Evolutionary conservation across 2,113 vertebrate genomes (phyloP), one percentile per base, ranked within the genome.

Genomic region (Ancistrus triradiatus): DNA sequence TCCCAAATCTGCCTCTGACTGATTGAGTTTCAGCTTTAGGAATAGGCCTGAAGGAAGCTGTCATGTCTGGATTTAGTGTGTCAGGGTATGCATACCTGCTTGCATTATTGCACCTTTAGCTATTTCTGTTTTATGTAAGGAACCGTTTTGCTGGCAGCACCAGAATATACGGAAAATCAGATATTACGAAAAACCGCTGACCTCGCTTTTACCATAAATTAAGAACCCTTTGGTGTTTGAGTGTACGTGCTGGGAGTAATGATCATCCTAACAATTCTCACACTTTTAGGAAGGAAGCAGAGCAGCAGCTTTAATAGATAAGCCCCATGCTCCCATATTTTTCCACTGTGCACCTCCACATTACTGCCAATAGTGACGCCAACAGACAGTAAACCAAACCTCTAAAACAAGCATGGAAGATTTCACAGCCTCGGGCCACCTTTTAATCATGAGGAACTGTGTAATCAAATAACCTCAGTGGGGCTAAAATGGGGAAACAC

Each of bases 401-500:
- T 33, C 27, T 18, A 33, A 63, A 63, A 47, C 11, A 33, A 46
- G 21, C 31, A 11, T n/a, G 55, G 11, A 6, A 37, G 9, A 42
- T 37, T 55, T 31, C 18, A 25, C 24, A 33, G 43, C 47, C 25
- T 35, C 6, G 35, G 38, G 28, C 63, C 21, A 65, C 40, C 17
- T 11, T 33, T 42, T 60, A 13, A 4, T 55, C 42, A 53, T 27
- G 7, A 59, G 2, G 4, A 59, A 37, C 27, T 21, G 24, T 50
- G 21, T 38, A 55, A 62, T 48, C 37, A 44, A 58, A 67, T 15
- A 58, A 42, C 38, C 31, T 66, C 57, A 52, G 25, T n/a, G n/a
- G n/a, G 59, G 44, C 17, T 31, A n/a, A 13, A 10, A 3, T 14
- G 8, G 35, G 18, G 40, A 50, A 43, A 13, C 22, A 62, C 37